Base-by-base conservation (phyloP, 2,797 vertebrate genomes). In the Megalops cyprinoides region DNA sequence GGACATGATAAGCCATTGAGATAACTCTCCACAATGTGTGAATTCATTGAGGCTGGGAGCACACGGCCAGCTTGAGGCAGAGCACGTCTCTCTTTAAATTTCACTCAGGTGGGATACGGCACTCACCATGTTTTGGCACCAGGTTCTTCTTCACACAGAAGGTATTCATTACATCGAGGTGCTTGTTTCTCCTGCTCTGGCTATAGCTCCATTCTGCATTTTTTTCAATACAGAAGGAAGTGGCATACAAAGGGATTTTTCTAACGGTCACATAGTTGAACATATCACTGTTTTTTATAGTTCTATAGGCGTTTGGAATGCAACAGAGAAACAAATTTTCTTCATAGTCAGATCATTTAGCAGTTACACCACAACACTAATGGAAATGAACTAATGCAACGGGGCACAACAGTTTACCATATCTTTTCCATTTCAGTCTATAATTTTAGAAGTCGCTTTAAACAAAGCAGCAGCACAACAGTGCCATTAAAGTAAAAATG, bases 401-500 rank as follows among this genome's bases (percentile, higher is more conserved):
- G 34, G 23, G 34, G 42, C 62, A 49, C 48, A 53, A 49, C 4
- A n/a, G 71, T 74, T 46, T 46, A 44, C 48, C 39, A 60, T 18
- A 67, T 37, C 10, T 44, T 67, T 79, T 49, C 42, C 69, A 67
- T 73, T 28, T 67, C 9, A 25, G 37, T n/a, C 37, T 10, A 37
- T 73, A 44, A 46, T 44, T 20, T 39, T 37, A 71, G 31, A 79
- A 65, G 37, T 31, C n/a, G 77, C n/a, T 28, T 78, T 69, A 69
- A 69, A 79, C 62, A 69, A 76, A 76, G 34, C 46, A 39, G n/a
- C 74, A n/a, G n/a, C n/a, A n/a, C n/a, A n/a, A n/a, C n/a, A n/a
- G 10, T 31, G 25, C 77, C 65, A 69, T 79, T 69, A 69, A 69
- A 69, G 46, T 15, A 71, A 69, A 69, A 79, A 79, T 78, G 60